phyloP scores from a whole-genome alignment of 1,140 invertebrate genomes.

The Drosophila nebulosa region DNA sequence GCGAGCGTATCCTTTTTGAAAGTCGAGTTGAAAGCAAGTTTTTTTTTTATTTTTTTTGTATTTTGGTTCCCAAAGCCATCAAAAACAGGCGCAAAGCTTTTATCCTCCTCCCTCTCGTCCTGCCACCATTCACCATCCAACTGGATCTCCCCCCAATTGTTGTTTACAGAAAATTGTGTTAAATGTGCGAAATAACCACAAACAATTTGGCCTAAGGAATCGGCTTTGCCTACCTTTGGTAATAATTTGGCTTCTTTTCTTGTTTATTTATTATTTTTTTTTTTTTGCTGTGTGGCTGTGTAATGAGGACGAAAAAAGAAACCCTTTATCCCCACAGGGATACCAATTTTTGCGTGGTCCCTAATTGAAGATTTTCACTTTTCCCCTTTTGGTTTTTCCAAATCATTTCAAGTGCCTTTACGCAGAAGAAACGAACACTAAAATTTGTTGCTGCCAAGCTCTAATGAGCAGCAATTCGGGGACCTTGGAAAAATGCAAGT shows the following conservation, averaged over 20 bases:
- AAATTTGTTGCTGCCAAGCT: slow-evolving; percentile 33
- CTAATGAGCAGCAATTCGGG: slow-evolving; percentile 58
- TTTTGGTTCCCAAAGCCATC: background rate
- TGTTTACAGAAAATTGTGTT: slow-evolving; percentile 64
- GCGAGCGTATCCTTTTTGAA: background rate
- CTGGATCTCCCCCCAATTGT: slow-evolving; percentile 18
- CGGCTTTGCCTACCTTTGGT: slow-evolving; percentile 13
- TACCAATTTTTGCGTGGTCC: slow-evolving; percentile 19
- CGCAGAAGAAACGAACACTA: slow-evolving; percentile 12
- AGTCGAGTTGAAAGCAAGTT: background rate
- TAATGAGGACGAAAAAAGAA: slow-evolving; percentile 10
- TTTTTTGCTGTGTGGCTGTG: background rate
- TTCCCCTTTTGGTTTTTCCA: slow-evolving; percentile 38
- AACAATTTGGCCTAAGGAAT: slow-evolving; percentile 49
- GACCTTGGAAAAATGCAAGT: too few species aligned
- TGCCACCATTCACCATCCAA: background rate
- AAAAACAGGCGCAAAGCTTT: slow-evolving; percentile 11
- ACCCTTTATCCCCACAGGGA: slow-evolving; percentile 48
- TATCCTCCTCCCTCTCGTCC: slow-evolving; percentile 5
- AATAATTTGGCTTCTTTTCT: slow-evolving; percentile 23
- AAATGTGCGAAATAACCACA: slow-evolving; percentile 64
- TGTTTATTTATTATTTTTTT: background rate
- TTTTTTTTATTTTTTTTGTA: background rate
- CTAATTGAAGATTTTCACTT: slow-evolving; percentile 65
- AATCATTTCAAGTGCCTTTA: slow-evolving; percentile 55